phyloP scores from a whole-genome alignment of 2,888 invertebrate species.

The Priapulus caudatus region DNA sequence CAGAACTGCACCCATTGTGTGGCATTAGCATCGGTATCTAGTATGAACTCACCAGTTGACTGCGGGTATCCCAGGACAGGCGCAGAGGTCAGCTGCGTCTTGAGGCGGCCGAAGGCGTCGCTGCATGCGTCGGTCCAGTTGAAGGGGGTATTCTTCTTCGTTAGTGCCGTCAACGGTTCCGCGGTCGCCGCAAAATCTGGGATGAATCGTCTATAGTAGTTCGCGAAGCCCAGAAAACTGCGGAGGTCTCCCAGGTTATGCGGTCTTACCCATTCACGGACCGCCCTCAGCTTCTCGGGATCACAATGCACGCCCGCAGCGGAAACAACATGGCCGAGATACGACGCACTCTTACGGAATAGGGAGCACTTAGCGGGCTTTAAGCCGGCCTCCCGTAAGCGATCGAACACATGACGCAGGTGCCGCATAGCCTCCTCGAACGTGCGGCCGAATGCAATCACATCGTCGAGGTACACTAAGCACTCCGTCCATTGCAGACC shows the following conservation, averaged over 20 bases:
- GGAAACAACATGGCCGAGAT: slow-evolving; percentile 15
- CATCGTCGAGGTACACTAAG: too few relatives aligned
- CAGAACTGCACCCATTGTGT: slow-evolving; percentile 20
- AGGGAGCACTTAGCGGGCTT: slow-evolving; percentile 15
- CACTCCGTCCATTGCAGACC: too few relatives aligned
- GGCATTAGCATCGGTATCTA: too few relatives aligned
- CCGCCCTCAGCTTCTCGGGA: slow-evolving; percentile 11
- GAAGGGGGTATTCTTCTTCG: too few relatives aligned
- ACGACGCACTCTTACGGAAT: slow-evolving; percentile 5
- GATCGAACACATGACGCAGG: slow-evolving; percentile 12
- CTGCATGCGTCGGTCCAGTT: slow-evolving; percentile 13
- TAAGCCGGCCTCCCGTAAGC: slow-evolving; percentile 12
- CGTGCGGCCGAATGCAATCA: slow-evolving; percentile 13
- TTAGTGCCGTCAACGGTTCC: too few relatives aligned
- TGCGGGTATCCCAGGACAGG: slow-evolving; percentile 21
- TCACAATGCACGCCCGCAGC: slow-evolving; percentile 5
- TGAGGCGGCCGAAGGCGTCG: slow-evolving; percentile 13
- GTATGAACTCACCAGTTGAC: slow-evolving; percentile 15
- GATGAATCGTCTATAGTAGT: too few relatives aligned
- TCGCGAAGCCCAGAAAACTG: too few relatives aligned
- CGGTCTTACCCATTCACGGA: slow-evolving; percentile 15
- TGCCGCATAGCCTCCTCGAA: slow-evolving; percentile 13
- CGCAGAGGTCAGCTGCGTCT: slow-evolving; percentile 13
- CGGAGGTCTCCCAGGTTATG: too few relatives aligned
- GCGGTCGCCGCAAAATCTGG: too few relatives aligned